Evolutionary conservation across 2,797 vertebrate species (phyloP), one percentile per base, ranked within the genome.

Genomic region (Peromyscus melanophrys): DNA sequence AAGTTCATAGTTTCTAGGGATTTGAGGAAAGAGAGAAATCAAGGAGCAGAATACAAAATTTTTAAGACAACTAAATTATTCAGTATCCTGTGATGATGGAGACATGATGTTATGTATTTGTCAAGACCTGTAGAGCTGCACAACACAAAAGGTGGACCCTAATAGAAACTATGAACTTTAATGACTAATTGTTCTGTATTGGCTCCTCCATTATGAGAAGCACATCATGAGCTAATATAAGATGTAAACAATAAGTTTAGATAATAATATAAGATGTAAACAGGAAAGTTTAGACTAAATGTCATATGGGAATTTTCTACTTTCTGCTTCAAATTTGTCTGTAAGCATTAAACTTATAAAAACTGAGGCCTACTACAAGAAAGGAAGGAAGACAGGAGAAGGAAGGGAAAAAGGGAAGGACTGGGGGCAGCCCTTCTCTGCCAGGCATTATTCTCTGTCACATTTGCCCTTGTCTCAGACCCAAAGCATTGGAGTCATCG

Each of bases 61-160:
- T 94, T 92, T 90, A 65, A 71, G 67, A 76, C 7, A 77, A 34
- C 65, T n/a, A 92, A 90, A 90, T 65, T 90, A 49, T 59, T 93
- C 49, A 65, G 25, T 92, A 73, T 65, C 49, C 23, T 34, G 7
- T 93, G 52, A 69, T 31, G 67, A 71, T 37, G 34, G 23, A 83
- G 57, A 46, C 14, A 4, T 75, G 61, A n/a, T 4, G 25, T 43
- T 80, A 43, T 17, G 23, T n/a, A 65, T 52, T 80, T 93, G 31
- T 37, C 57, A 69, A 83, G 89, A 90, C 19, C 69, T 8, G 52
- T 34, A 76, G 81, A 92, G 69, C n/a, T 29, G 12, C 52, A 75
- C 34, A 63, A 43, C 31, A 84, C 73, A 52, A 63, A 93, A 37
- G 49, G 6, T 76, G 9, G 10, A 61, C 31, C 34, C 23, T 85